A percentile compares a stretch with the other conserved stretches of the same genome.
phyloP scores from a whole-genome alignment of 2,888 invertebrate genomes.

The Colletes collaris region DNA sequence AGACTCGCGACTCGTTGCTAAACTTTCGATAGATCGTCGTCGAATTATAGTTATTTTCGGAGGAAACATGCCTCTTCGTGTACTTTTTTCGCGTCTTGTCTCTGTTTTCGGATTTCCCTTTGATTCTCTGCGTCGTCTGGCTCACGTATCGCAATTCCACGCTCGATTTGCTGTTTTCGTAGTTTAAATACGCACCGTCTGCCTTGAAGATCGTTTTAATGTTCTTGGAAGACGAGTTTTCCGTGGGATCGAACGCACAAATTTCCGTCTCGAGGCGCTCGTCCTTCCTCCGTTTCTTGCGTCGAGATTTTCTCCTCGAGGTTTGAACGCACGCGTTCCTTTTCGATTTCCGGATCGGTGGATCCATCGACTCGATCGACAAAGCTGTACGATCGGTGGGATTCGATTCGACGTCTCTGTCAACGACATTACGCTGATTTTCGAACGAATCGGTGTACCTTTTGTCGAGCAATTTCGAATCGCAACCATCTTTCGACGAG shows the following conservation, averaged over 20 bases:
- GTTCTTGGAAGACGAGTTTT: not conserved
- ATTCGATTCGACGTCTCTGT: no score
- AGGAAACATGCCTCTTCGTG: no score
- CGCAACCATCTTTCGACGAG: not conserved
- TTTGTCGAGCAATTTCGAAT: not conserved
- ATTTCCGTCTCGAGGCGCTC: not conserved
- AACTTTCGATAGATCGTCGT: not conserved
- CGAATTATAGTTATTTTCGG: not conserved
- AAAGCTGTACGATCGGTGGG: no score
- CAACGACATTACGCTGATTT: no score
- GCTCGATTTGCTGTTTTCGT: not conserved
- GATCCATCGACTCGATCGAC: no score
- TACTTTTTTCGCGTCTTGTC: not conserved
- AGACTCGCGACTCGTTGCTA: no score
- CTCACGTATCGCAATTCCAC: not conserved
- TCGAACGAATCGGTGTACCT: not conserved
- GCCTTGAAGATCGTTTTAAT: conserved; percentile 32
- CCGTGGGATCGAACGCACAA: not conserved
- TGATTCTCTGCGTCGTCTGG: not conserved
- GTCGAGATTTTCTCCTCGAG: not conserved
- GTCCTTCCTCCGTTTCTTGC: not conserved
- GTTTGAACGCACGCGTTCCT: conserved; percentile 20
- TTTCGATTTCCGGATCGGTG: not conserved
- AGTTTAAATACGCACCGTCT: conserved; percentile 6
- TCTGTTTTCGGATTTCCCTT: not conserved